Conservation (phyloP, 2,113 vertebrate genomes). For the Azemiops feae region DNA sequence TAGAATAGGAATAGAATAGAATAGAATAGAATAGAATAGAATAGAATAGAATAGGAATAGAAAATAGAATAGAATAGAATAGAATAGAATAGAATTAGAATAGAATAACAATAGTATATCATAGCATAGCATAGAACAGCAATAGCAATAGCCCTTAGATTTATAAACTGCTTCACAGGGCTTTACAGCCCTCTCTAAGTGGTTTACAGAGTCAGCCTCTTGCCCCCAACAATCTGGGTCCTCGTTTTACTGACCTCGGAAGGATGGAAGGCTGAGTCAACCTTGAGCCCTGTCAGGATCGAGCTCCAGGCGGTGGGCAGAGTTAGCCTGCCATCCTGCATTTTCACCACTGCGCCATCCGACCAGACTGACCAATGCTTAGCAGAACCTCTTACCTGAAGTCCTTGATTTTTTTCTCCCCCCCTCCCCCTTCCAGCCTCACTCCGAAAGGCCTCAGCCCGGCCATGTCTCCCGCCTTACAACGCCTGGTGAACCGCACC, state of each 20-base stretch:
- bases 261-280: neutral
- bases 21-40: too few species aligned
- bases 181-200: neutral
- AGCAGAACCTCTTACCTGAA: neutral
- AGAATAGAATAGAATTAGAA: too few species aligned
- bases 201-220: neutral
- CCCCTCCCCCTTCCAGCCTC: conserved; percentile 75
- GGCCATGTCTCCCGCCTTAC: conserved; percentile 90
- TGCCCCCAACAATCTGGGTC: neutral
- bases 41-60: too few species aligned
- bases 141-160: too few species aligned
- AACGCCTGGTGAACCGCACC: conserved; percentile 89
- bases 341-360: neutral
- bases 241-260: neutral
- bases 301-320: neutral
- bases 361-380: neutral
- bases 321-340: neutral
- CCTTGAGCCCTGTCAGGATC: too few species aligned
- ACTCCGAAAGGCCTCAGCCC: conserved; percentile 93
- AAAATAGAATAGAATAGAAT: too few species aligned
- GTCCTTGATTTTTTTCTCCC: neutral
- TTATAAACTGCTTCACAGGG: too few species aligned
- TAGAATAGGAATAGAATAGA: too few species aligned
- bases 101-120: too few species aligned
- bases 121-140: too few species aligned